Base-by-base conservation (phyloP, 2,113 vertebrate species). In the Lycocorax pyrrhopterus region DNA sequence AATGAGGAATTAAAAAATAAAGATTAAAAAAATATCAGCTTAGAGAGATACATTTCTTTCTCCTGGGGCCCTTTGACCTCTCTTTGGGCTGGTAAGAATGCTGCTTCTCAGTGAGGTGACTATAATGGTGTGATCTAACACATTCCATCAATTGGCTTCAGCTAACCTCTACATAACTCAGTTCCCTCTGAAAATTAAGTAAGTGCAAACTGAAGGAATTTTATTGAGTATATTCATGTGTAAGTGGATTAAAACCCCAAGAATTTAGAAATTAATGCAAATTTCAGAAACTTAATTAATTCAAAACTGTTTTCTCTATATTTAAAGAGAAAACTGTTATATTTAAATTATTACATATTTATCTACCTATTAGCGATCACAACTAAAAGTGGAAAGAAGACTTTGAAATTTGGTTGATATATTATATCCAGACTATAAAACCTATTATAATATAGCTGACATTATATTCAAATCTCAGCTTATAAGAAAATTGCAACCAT, bases 381-480 rank as follows among this genome's bases (percentile, higher is more conserved):
- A 46, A 64, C 4, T 73, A 62, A 86, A 97, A 87, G 39, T 41
- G 44, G 51, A 94, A 93, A 85, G 46, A 60, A 53, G 16, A 35
- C 71, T 97, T 97, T 94, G 87, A 97, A 95, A 82, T 96, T 92
- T 56, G 71, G 49, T 78, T 94, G 86, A 96, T 97, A 96, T 96
- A 86, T 93, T 93, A 93, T 89, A 71, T 96, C 76, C 74, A 96
- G 87, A 91, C 7, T 20, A 44, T 62, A 81, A 94, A 96, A 94
- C 68, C 10, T 79, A 75, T 91, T 81, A 58, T 58, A 59, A 89
- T 89, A 62, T 46, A 95, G 47, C 56, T 93, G 29, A 55, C 4
- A 46, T 60, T 81, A 59, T 86, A 91, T 81, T 96, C 39, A 96
- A 80, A 95, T 96, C 96, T 96, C 46, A 63, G 49, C 67, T 82